Base-by-base conservation (phyloP, 1,140 invertebrate genomes). In the Drosophila orosa region DNA sequence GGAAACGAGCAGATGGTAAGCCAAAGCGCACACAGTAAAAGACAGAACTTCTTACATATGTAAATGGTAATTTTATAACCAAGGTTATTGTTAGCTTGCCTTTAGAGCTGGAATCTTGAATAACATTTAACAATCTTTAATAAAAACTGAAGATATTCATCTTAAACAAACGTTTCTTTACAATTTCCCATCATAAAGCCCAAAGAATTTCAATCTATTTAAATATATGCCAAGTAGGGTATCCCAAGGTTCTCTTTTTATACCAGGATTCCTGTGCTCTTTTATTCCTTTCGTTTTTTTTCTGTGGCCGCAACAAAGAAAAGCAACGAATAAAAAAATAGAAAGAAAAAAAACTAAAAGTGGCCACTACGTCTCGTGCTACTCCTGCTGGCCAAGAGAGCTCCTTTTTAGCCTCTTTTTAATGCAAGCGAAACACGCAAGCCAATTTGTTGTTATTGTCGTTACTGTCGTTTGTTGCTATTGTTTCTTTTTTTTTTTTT, bases 361-460 rank as follows among this genome's bases (percentile, higher is more conserved):
- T 82, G 74, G 71, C 65, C 75, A 79, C 12, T 54, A 24, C 45
- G 47, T 62, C 39, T 59, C 44, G 42, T 39, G 60, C 31, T 62
- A 44, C 24, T 78, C 24, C 66, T 72, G 39, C 72, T 71, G 68
- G 42, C 68, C 54, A 27, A 71, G 37, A 22, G 25, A 47, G 47
- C 72, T 54, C 50, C 50, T 54, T 54, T 35, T 54, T 54, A 54
- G 50, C 50, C 50, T 35, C 31, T 45, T 77, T 87, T 83, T 87
- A 84, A 89, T 89, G 80, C 69, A 62, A 57, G 42, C 19, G 39
- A 66, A 84, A 75, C 84, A 89, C 85, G 84, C 84, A 80, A 89
- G 27, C 67, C 67, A 87, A 89, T 87, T 87, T 87, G 68, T 83
- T 80, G 79, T 69, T 77, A 54, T 54, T 54, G 50, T 35, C 47